Base-by-base conservation (phyloP, 2,113 vertebrate species). In the Gobius niger region DNA sequence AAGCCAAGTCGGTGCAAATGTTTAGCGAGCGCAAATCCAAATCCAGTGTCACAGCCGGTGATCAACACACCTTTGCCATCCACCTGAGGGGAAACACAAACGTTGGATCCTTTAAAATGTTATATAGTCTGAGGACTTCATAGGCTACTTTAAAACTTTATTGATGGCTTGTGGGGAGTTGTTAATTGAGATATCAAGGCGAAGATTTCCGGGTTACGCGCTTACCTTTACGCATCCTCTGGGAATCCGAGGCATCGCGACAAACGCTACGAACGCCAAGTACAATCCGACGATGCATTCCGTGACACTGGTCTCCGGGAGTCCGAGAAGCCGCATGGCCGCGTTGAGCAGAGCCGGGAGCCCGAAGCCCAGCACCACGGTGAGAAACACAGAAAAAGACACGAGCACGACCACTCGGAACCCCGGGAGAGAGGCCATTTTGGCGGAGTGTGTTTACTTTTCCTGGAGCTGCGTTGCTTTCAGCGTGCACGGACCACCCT, bases 11-110 rank as follows among this genome's bases (percentile, higher is more conserved):
- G 78, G 40, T 96, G 93, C 19, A 96, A 86, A 65, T 80, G 89
- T 78, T 92, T 93, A 60, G 95, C 94, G 34, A 96, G 88, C 13
- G 91, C 92, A 19, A 90, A 88, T 42, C 95, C 95, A 74, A 96
- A 96, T 2, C 95, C 95, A 63, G 85, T 89, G 87, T 96, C 95
- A 59, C 96, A 96, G 53, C 95, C 95, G 7, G 96, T 96, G 61
- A 96, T 84, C 0, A 97, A 79, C 64, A 96, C 94, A 0, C 88
- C 90, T 85, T 94, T 96, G 0, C 92, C 93, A 12, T 87, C 81
- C 53, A 87, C 90, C 95, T 97, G 63, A 50, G 77, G 24, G 68
- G 24, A 34, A 64, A 0, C 52, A 18, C 0, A 54, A 52, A 16
- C n/a, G 18, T 24, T 54, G 11, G 9, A 53, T 9, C n/a, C 5